These are phyloP conservation scores for Oxyteleia sp. DNA, from an alignment of 2,888 invertebrate species.

Conservation along the genomic window DNA sequence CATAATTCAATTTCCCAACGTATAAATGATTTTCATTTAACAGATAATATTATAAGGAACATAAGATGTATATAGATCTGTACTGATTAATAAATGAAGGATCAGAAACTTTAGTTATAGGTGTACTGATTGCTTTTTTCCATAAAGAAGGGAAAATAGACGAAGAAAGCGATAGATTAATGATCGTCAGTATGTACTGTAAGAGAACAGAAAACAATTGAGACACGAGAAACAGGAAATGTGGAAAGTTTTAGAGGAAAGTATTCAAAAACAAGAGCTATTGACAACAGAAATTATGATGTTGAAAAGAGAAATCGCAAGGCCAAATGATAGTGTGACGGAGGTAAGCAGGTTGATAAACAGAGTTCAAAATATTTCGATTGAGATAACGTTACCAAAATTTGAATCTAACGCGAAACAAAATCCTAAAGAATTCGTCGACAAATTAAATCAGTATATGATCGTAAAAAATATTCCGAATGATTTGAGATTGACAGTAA, in stretches of 20 bases:
- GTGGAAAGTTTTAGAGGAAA: background rate
- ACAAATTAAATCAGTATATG: constrained; percentile 32
- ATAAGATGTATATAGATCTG: no score
- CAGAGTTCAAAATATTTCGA: background rate
- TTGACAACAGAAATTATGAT: constrained; percentile 6
- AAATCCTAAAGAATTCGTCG: constrained; percentile 1
- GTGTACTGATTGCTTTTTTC: no score
- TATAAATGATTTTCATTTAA: no score
- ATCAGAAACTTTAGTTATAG: no score
- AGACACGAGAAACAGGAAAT: constrained; percentile 2
- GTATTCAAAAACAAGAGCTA: constrained; percentile 8
- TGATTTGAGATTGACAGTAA: background rate
- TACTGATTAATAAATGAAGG: no score
- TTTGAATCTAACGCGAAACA: background rate
- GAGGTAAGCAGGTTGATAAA: constrained; percentile 6
- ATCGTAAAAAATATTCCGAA: constrained; percentile 24
- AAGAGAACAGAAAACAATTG: background rate
- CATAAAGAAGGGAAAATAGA: no score
- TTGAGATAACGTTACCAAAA: background rate
- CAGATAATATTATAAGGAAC: no score
- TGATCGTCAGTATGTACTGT: no score
- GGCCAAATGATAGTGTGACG: background rate
- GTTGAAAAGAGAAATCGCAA: constrained; percentile 9
- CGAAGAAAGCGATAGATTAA: no score
- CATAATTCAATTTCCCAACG: no score